These are phyloP conservation scores for Argyrosomus japonicus DNA, from an alignment of 2,113 vertebrate genomes.

Conservation along the genomic window DNA sequence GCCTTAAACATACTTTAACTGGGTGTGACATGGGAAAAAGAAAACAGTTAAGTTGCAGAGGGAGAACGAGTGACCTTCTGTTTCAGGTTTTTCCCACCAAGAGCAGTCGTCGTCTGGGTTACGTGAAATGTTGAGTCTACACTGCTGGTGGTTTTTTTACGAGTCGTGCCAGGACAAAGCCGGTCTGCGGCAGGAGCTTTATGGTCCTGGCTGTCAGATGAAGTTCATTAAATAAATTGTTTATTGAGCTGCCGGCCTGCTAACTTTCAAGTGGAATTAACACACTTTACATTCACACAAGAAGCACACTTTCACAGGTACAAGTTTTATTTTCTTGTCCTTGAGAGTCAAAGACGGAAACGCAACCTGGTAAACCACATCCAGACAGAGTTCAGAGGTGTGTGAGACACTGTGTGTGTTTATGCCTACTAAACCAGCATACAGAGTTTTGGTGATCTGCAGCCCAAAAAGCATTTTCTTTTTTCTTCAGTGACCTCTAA, in stretches of 20 bases:
- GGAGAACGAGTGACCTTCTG: constrained; percentile 36
- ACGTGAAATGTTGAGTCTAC: constrained; percentile 37
- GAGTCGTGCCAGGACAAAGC: constrained; percentile 16
- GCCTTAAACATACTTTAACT: neutral
- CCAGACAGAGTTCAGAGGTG: constrained; percentile 35
- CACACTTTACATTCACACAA: constrained; percentile 25
- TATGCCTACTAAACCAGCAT: neutral
- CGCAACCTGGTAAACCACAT: too few species aligned
- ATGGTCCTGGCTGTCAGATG: constrained; percentile 41
- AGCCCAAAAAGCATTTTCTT: constrained; percentile 5
- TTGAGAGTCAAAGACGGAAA: constrained; percentile 27
- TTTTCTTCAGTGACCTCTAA: neutral
- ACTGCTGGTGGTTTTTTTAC: constrained; percentile 19
- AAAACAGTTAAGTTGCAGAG: neutral
- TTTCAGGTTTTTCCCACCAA: constrained; percentile 32
- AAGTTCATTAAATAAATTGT: constrained; percentile 71
- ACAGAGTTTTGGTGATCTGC: neutral
- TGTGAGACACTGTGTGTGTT: constrained; percentile 29
- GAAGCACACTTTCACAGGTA: neutral
- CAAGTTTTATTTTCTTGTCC: neutral
- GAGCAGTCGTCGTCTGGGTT: constrained; percentile 38
- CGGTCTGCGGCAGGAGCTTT: constrained; percentile 28
- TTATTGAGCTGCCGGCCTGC: constrained; percentile 47
- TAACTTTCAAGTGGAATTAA: constrained; percentile 37
- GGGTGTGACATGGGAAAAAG: constrained; percentile 23